A percentile compares a stretch with the other conserved stretches of the same genome.
Conservation (phyloP, 1,140 invertebrate species). For the Lycorma delicatula region DNA sequence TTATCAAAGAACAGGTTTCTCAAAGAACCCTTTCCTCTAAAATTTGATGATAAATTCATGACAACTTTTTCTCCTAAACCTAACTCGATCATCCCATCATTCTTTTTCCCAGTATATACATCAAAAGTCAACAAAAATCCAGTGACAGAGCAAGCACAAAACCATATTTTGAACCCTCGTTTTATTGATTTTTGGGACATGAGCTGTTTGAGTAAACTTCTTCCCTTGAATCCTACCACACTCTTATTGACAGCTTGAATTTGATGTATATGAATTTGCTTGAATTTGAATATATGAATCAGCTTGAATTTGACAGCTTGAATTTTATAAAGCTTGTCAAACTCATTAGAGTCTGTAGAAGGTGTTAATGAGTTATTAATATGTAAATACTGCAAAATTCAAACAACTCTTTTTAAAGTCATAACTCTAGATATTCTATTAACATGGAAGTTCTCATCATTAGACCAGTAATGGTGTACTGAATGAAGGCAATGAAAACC, state of each 20-base stretch:
- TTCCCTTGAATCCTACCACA: constrained; percentile 30
- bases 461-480: constrained; percentile 18
- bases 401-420: constrained; percentile 23
- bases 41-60: constrained; percentile 9
- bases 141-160: constrained; percentile 25
- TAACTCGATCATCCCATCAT: neutral
- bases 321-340: constrained; percentile 19
- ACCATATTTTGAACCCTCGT: constrained; percentile 35
- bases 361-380: constrained; percentile 20
- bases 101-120: constrained; percentile 28
- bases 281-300: constrained; percentile 3
- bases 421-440: constrained; percentile 18
- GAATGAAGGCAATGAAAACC: constrained; percentile 16
- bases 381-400: constrained; percentile 19
- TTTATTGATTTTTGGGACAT: constrained; percentile 33
- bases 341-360: constrained; percentile 1
- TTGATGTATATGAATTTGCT: constrained; percentile 10
- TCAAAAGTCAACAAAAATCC: constrained; percentile 28
- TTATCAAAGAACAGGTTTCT: constrained; percentile 22
- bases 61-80: constrained; percentile 27
- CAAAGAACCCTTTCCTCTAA: constrained; percentile 12
- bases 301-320: constrained; percentile 12
- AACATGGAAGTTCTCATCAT: constrained; percentile 20
- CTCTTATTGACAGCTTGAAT: constrained; percentile 19
- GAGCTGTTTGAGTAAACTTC: constrained; percentile 31